These are phyloP conservation scores for Damaliscus lunatus DNA, from an alignment of 2,113 vertebrate genomes.

Conservation along the genomic window DNA sequence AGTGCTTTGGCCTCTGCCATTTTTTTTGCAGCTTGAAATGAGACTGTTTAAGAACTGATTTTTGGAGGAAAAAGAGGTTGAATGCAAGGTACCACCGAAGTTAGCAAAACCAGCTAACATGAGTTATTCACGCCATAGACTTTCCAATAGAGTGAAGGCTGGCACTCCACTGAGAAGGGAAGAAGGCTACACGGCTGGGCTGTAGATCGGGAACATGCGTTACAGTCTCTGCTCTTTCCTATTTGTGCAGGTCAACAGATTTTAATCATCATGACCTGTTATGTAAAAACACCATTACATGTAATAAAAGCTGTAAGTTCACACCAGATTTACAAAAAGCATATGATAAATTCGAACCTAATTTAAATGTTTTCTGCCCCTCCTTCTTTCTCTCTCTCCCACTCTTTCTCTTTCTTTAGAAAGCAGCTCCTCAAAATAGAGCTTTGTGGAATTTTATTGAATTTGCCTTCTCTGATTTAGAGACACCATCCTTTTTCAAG, in stretches of 20 bases:
- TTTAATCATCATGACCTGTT: slow-evolving; percentile 31
- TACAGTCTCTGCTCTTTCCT: not conserved
- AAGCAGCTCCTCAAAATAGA: not conserved
- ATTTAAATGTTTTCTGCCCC: not conserved
- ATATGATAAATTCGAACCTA: not conserved
- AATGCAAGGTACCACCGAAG: not conserved
- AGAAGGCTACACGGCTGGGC: not conserved
- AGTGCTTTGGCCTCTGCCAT: not conserved
- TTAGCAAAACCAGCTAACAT: not conserved
- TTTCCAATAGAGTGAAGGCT: not conserved
- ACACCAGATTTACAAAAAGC: not conserved
- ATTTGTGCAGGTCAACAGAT: not conserved
- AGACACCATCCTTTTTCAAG: not conserved
- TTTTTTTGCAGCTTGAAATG: not conserved
- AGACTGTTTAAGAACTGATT: not conserved
- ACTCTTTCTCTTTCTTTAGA: not conserved
- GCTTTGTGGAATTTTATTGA: not conserved
- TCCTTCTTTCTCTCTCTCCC: not conserved
- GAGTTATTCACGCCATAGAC: not conserved
- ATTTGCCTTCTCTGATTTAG: not conserved
- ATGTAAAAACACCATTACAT: not conserved
- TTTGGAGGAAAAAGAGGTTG: not conserved
- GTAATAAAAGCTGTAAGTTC: slow-evolving; percentile 12
- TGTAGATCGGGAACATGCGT: not conserved
- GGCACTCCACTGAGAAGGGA: not conserved